phyloP scores from a whole-genome alignment of 2,113 vertebrate genomes.

The Rostratula benghalensis region DNA sequence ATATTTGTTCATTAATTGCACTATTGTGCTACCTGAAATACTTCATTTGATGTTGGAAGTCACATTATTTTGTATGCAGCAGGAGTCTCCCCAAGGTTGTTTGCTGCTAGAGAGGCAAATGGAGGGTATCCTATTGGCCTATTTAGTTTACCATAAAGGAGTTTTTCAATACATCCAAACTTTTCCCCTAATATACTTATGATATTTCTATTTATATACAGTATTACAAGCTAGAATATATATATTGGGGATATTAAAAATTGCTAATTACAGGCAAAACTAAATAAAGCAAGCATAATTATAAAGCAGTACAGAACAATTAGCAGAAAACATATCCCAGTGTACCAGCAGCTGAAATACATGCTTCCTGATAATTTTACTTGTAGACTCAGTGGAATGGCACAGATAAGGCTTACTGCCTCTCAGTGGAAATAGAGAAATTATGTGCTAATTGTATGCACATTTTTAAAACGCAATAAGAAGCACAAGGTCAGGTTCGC shows the following conservation, averaged over 20 bases:
- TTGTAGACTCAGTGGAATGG: background rate
- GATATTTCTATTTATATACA: background rate
- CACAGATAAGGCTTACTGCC: background rate
- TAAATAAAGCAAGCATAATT: background rate
- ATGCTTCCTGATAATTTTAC: background rate
- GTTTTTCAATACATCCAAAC: background rate
- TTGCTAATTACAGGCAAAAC: background rate
- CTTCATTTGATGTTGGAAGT: background rate
- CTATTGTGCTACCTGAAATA: background rate
- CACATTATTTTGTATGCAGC: background rate
- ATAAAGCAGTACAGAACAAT: background rate
- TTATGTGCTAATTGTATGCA: background rate
- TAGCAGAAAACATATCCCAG: background rate
- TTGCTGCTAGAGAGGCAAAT: background rate
- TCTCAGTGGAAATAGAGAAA: background rate
- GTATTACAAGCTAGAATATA: background rate
- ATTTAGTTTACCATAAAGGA: background rate
- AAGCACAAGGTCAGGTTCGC: background rate
- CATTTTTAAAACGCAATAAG: background rate
- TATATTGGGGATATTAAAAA: background rate
- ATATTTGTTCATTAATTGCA: background rate
- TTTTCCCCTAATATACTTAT: background rate
- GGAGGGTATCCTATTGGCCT: background rate
- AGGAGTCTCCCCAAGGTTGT: background rate
- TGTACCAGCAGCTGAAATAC: background rate